Evolutionary conservation across 2,888 invertebrate species (phyloP).

Genomic region (Hydropsyche betteni): DNA sequence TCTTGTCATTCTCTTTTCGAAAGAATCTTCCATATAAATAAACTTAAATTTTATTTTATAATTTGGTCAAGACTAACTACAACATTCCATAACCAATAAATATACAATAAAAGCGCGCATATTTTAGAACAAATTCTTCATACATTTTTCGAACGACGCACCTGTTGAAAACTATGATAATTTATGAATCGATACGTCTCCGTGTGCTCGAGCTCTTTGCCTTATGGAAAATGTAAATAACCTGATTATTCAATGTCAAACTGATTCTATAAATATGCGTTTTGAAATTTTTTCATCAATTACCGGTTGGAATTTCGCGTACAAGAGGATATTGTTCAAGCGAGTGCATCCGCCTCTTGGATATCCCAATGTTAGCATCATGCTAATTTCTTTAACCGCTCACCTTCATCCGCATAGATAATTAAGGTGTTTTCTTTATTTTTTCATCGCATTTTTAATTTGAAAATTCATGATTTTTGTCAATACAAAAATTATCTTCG

Average conservation of each 20-base stretch:
- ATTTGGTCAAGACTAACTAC: too few species aligned
- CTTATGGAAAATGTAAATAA: too few species aligned
- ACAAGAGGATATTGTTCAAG: slow-evolving; percentile 6
- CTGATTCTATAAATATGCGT: not conserved
- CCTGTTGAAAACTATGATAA: too few species aligned
- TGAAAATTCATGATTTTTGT: not conserved
- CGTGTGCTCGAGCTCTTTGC: too few species aligned
- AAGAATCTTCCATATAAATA: too few species aligned
- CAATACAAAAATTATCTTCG: not conserved
- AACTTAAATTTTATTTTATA: too few species aligned
- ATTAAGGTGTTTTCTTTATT: slow-evolving; percentile 1
- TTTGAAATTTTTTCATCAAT: not conserved
- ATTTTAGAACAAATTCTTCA: too few species aligned
- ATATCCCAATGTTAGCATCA: slow-evolving; percentile 20
- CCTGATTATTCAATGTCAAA: slow-evolving; percentile 12
- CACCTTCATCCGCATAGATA: slow-evolving; percentile 21
- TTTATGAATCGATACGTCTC: too few species aligned
- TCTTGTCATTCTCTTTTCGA: too few species aligned
- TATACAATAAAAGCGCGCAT: too few species aligned
- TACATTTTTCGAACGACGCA: too few species aligned
- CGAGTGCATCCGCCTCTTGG: slow-evolving; percentile 23
- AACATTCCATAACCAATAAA: too few species aligned
- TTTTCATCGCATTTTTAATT: slow-evolving; percentile 1
- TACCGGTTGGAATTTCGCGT: not conserved
- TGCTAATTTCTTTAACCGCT: slow-evolving; percentile 23